Evolutionary conservation across 2,888 invertebrate genomes (phyloP), one percentile per base, ranked within the genome.

Genomic region (Morpho deidamia): DNA sequence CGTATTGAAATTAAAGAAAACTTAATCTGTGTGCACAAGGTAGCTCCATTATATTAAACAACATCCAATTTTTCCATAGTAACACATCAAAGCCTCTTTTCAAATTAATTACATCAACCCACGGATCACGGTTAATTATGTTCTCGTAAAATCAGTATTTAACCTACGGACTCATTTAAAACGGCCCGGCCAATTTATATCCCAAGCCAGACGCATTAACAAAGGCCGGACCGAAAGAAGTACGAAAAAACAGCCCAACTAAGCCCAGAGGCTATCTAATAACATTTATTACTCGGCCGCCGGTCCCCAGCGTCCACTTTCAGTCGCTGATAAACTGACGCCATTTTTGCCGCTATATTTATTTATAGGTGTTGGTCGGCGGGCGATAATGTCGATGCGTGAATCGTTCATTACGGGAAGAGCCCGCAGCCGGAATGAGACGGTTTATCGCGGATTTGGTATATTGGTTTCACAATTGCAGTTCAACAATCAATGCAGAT

Each of bases 321-420:
- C 85, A 78, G 73, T 70, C 71, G 70, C 87, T 89, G 90, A 90
- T 90, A 90, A 89, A 90, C 84, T 81, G 88, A 64, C 74, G 78
- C 87, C 83, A 88, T 90, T 90, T 90, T 90, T 90, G 78, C 85
- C 83, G 80, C 85, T 81, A 85, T 89, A 88, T 90, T 89, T 90
- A 89, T 90, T 90, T 90, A 90, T 90, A 82, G 87, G 79, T 78
- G 78, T 73, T 72, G 74, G 74, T 75, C 48, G 51, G 59, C 67
- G 66, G 68, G 75, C 76, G 86, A 87, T 90, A 83, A 87, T 84
- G 78, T 72, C 74, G 71, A 79, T 80, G 72, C 73, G 75, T 64
- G 75, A 74, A 76, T 72, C 76, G 78, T 81, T 78, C 76, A 78
- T 81, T 81, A 77, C 66, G 61, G 59, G 65, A 60, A 55, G 63